phyloP scores from a whole-genome alignment of 2,113 vertebrate genomes.

The Cryptoleucopteryx plumbea region DNA sequence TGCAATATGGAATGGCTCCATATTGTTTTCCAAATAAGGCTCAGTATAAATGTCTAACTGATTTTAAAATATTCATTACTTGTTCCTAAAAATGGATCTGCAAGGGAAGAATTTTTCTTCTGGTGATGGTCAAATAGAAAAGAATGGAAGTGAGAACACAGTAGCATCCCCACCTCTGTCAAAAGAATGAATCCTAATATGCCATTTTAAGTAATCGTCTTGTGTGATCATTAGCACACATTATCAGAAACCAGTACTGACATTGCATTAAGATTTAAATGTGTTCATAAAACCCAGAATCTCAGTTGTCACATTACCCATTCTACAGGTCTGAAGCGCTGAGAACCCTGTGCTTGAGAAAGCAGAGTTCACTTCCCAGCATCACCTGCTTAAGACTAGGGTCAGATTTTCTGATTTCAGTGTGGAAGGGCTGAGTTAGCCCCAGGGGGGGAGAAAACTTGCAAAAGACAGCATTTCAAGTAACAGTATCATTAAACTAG shows the following conservation, averaged over 20 bases:
- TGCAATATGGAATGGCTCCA: neutral
- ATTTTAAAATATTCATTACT: neutral
- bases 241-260: neutral
- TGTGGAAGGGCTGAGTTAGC: neutral
- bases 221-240: neutral
- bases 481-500: conserved; percentile 7
- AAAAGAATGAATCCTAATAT: neutral
- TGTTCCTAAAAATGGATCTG: neutral
- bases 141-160: neutral
- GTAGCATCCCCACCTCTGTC: neutral
- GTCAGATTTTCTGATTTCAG: neutral
- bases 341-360: neutral
- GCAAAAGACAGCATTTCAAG: conserved; percentile 26
- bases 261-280: neutral
- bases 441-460: neutral
- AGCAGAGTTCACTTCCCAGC: neutral
- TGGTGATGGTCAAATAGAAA: neutral
- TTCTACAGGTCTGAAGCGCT: neutral
- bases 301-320: neutral
- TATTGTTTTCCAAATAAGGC: neutral
- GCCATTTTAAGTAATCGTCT: neutral
- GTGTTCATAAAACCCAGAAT: neutral
- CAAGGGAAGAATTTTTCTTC: neutral
- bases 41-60: neutral
- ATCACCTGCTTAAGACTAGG: neutral